Percentiles rank a stretch among this genome's conserved stretches.
Evolutionary conservation across 2,797 vertebrate genomes (phyloP).

Genomic region (Sebastes oblongus): DNA sequence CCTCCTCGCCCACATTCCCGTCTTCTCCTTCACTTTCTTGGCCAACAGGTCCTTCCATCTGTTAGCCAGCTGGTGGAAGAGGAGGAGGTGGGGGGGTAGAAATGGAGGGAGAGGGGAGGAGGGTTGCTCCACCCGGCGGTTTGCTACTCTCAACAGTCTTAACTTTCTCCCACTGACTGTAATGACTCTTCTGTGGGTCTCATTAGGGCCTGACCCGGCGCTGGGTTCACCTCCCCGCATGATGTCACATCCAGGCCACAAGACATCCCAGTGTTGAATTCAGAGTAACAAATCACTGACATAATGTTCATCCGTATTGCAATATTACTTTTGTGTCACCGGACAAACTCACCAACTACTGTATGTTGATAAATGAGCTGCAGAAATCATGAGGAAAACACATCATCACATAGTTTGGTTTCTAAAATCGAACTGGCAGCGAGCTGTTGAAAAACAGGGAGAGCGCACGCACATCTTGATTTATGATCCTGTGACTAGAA

Average conservation of each 20-base stretch:
- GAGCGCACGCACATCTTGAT: not conserved
- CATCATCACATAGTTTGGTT: not conserved
- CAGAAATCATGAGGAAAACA: not conserved
- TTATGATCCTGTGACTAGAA: not conserved
- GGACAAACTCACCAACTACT: not conserved
- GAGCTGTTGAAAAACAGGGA: not conserved
- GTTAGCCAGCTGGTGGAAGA: slow-evolving; percentile 77
- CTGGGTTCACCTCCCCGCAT: slow-evolving; percentile 55
- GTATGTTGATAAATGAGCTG: not conserved
- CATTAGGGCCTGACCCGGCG: slow-evolving; percentile 61
- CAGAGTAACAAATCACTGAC: slow-evolving; percentile 21
- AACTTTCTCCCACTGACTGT: slow-evolving; percentile 69
- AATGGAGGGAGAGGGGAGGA: slow-evolving; percentile 12
- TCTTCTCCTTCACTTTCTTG: slow-evolving; percentile 64
- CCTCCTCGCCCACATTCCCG: slow-evolving; percentile 43
- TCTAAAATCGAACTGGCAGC: not conserved
- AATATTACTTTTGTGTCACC: not conserved
- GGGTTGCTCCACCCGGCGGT: slow-evolving; percentile 50
- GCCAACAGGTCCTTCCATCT: slow-evolving; percentile 79
- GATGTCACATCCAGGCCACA: slow-evolving; percentile 61
- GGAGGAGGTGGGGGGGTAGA: slow-evolving; percentile 15
- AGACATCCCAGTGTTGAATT: slow-evolving; percentile 29
- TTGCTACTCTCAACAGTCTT: slow-evolving; percentile 56
- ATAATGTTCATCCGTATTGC: not conserved
- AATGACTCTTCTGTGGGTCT: slow-evolving; percentile 66